Evolutionary conservation across 2,797 vertebrate genomes (phyloP), one percentile per base, ranked within the genome.

Genomic region (Momotus momota): DNA sequence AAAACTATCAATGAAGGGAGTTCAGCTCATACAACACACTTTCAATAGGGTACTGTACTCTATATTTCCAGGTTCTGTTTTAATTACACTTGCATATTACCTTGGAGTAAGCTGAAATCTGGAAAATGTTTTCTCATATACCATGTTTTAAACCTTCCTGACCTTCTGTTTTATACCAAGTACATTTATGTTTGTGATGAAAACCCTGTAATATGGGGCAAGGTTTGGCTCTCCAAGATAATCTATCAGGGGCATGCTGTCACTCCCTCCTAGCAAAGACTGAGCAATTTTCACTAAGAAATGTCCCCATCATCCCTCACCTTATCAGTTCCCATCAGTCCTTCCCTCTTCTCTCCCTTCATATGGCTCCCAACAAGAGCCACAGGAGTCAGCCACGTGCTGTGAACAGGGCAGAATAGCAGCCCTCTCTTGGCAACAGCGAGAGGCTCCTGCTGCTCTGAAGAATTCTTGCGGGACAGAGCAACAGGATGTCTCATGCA

Each of bases 41-140:
- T 97, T 97, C 96, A 97, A 97, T 97, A 96, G 95, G 81, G 97
- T 93, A 97, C 97, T 97, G 97, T 97, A 94, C 94, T 97, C 97
- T 95, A 74, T 96, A 97, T 97, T 97, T 97, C 97, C 96, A 97
- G 93, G 94, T 96, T 97, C 96, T 97, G 94, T 97, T 97, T 97
- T 97, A 97, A 97, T 97, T 97, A 95, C 97, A 90, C 96, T 97
- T 97, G 95, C 89, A 94, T 97, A 96, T 97, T 97, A 97, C 96
- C 95, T 97, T 61, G 93, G 96, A 97, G 95, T 96, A 97, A 95
- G 95, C 96, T 92, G 94, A 97, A 96, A 97, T 96, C 95, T 97
- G 97, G 96, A 97, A 97, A 97, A 97, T 95, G 92, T 97, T 97
- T 96, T 96, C 96, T 97, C 95, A 96, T 97, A 96, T 95, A 97